Percentiles rank a stretch among this genome's conserved stretches.
These are phyloP conservation scores for Odontesthes bonariensis DNA, from an alignment of 2,113 vertebrate genomes.

Conservation along the genomic window DNA sequence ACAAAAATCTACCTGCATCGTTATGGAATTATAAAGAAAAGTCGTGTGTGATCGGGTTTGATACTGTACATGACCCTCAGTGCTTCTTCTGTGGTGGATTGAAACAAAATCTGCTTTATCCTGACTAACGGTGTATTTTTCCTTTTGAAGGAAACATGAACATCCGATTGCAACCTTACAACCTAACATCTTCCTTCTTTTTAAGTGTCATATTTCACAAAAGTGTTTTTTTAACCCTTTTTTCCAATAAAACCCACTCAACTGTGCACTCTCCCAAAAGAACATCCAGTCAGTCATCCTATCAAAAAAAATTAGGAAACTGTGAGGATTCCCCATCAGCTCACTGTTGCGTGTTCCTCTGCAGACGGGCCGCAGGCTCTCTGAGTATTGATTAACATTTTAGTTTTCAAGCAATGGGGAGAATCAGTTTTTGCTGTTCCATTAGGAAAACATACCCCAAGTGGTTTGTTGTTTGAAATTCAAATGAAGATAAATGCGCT, in stretches of 20 bases:
- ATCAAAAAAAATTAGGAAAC: slow-evolving; percentile 3
- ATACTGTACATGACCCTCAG: too few relatives aligned
- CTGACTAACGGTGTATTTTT: not conserved
- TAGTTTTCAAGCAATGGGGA: slow-evolving; percentile 46
- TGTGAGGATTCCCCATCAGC: slow-evolving; percentile 30
- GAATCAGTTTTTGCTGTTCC: slow-evolving; percentile 32
- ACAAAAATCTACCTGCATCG: too few relatives aligned
- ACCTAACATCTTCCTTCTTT: not conserved
- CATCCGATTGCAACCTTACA: not conserved
- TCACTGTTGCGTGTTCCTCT: slow-evolving; percentile 41
- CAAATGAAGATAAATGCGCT: slow-evolving; percentile 46
- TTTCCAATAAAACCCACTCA: slow-evolving; percentile 26
- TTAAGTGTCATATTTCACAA: not conserved
- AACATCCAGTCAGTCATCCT: slow-evolving; percentile 29
- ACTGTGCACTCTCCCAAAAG: slow-evolving; percentile 17
- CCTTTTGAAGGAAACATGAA: not conserved
- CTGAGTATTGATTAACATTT: slow-evolving; percentile 69
- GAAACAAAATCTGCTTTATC: not conserved
- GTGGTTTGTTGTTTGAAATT: slow-evolving; percentile 49
- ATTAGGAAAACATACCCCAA: slow-evolving; percentile 36
- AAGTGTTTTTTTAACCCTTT: not conserved
- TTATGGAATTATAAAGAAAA: too few relatives aligned
- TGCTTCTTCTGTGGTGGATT: not conserved
- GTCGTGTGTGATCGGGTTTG: too few relatives aligned
- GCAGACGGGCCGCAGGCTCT: slow-evolving; percentile 38